A percentile compares a stretch with the other conserved stretches of the same genome.
These are phyloP conservation scores for Synanthedon formicaeformis DNA, from an alignment of 2,888 invertebrate genomes.

Conservation along the genomic window DNA sequence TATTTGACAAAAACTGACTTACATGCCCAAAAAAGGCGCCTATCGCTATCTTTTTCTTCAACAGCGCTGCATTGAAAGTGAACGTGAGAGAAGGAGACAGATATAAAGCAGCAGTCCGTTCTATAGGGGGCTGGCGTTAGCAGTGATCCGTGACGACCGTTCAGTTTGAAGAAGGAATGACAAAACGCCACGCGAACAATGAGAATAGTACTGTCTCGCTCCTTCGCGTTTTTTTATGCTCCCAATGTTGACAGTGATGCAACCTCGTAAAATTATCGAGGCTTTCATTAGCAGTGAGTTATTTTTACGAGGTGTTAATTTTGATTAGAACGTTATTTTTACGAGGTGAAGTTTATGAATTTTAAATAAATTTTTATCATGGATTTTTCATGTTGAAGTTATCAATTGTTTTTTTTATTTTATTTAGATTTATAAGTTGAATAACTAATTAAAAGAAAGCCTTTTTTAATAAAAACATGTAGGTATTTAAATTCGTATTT, in stretches of 20 bases:
- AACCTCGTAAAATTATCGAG: constrained; percentile 38
- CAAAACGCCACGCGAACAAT: constrained; percentile 23
- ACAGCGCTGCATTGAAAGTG: constrained; percentile 7
- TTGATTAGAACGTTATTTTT: background rate
- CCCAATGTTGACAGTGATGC: constrained; percentile 40
- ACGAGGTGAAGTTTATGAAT: background rate
- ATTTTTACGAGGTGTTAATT: constrained; percentile 20
- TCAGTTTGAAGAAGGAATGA: constrained; percentile 55
- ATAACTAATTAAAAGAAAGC: background rate
- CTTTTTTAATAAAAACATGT: background rate
- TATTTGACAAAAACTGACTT: constrained; percentile 57
- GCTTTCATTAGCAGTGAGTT: constrained; percentile 21
- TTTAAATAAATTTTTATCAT: background rate
- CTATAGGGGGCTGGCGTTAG: constrained; percentile 56
- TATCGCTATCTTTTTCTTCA: constrained; percentile 24
- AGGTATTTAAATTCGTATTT: too few relatives aligned
- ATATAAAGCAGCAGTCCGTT: constrained; percentile 20
- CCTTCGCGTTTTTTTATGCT: constrained; percentile 31
- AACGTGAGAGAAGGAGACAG: constrained; percentile 31
- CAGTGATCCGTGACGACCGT: constrained; percentile 57
- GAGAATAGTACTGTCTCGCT: constrained; percentile 36
- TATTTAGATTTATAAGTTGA: background rate
- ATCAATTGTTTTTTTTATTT: background rate
- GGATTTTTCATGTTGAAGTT: background rate
- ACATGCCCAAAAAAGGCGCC: constrained; percentile 34